These are phyloP conservation scores for Oxygymnocypris stewartii DNA, from an alignment of 2,113 vertebrate species.

Conservation along the genomic window DNA sequence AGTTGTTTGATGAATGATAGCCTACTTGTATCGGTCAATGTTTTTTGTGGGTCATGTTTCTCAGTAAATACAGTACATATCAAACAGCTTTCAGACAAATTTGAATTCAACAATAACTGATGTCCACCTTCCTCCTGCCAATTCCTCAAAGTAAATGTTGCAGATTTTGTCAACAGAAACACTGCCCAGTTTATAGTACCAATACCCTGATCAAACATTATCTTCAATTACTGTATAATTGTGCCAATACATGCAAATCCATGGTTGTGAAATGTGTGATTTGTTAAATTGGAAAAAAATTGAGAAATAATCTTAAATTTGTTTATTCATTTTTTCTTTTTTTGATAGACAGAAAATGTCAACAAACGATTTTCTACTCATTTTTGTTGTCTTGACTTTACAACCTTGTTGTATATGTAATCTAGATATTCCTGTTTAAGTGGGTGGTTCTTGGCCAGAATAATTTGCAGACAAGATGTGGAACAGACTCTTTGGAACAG, in stretches of 20 bases:
- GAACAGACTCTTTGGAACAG: conserved; percentile 18
- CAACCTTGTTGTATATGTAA: not conserved
- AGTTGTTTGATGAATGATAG: not conserved
- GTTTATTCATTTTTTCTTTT: not conserved
- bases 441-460: conserved; percentile 19
- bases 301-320: not conserved
- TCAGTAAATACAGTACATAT: not conserved
- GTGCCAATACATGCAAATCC: not conserved
- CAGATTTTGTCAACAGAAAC: not conserved
- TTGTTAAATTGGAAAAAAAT: not conserved
- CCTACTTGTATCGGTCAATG: too few species aligned
- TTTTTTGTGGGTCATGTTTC: not conserved
- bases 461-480: conserved; percentile 10
- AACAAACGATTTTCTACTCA: not conserved
- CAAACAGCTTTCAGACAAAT: not conserved
- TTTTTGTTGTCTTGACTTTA: not conserved
- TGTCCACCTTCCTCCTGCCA: not conserved
- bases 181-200: not conserved
- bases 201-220: not conserved
- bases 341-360: not conserved
- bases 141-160: not conserved
- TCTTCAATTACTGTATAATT: not conserved
- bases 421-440: not conserved
- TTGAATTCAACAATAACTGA: not conserved
- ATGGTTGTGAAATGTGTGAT: not conserved